phyloP scores from a whole-genome alignment of 2,113 vertebrate species.

The Cryptomyrus ogoouensis region DNA sequence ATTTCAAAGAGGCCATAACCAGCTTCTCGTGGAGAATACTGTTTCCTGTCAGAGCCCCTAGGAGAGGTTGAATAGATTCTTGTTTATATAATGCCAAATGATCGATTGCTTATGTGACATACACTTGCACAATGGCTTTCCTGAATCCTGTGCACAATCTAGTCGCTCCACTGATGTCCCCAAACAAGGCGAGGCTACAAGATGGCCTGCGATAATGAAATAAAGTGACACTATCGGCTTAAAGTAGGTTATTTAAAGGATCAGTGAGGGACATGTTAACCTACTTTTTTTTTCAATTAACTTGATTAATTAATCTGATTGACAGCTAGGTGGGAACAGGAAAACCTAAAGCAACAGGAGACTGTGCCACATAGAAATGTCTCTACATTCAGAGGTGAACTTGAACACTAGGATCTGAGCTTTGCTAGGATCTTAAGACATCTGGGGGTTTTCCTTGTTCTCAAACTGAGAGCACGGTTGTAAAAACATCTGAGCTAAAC shows the following conservation, averaged over 20 bases:
- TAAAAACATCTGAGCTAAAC: not conserved
- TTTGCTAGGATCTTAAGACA: not conserved
- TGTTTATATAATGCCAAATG: not conserved
- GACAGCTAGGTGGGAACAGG: not conserved
- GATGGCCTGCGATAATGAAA: not conserved
- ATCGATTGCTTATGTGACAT: not conserved
- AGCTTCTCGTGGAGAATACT: not conserved
- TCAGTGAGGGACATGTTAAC: not conserved
- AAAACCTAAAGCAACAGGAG: not conserved
- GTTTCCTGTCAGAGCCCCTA: not conserved
- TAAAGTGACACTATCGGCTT: not conserved
- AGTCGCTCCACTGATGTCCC: not conserved
- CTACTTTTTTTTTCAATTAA: not conserved
- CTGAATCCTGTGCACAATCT: not conserved
- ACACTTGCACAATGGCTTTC: not conserved
- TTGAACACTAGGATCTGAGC: not conserved
- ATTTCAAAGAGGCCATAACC: not conserved
- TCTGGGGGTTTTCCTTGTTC: not conserved
- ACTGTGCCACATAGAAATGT: not conserved
- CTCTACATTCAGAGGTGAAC: not conserved
- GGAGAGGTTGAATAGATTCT: not conserved
- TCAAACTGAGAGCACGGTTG: not conserved
- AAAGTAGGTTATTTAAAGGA: not conserved
- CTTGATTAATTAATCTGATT: conserved; percentile 2
- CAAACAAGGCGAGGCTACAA: not conserved